phyloP scores from a whole-genome alignment of 2,888 invertebrate species.

The Ariolimax columbianus region DNA sequence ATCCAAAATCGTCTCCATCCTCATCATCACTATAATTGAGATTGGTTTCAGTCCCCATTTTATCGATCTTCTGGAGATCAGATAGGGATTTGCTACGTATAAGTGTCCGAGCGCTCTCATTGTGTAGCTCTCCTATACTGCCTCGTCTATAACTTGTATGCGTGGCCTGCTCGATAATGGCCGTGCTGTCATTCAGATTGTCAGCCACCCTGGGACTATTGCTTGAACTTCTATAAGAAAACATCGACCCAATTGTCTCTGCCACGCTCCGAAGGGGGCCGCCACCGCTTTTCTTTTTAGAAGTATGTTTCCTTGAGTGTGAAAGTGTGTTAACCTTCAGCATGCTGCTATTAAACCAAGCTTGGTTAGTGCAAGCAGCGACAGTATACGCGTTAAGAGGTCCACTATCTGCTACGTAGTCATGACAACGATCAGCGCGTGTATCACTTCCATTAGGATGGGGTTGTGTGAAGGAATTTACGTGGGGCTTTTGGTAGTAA shows the following conservation, averaged over 20 bases:
- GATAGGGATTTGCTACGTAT: conserved; percentile 67
- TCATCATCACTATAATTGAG: conserved; percentile 61
- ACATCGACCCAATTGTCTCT: conserved; percentile 26
- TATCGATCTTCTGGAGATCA: conserved; percentile 61
- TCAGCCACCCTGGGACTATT: not conserved
- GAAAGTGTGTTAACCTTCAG: not conserved
- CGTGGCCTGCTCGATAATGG: not conserved
- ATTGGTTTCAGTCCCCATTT: not conserved
- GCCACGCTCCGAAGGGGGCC: not conserved
- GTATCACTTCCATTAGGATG: not conserved
- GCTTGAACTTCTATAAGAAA: not conserved
- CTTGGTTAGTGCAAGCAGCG: not conserved
- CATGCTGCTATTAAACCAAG: conserved; percentile 16
- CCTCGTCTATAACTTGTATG: not conserved
- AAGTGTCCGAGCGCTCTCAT: not conserved
- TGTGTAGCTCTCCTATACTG: not conserved
- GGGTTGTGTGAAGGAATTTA: not conserved
- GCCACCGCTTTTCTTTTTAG: conserved; percentile 11
- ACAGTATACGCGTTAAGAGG: not conserved
- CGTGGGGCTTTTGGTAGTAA: not conserved
- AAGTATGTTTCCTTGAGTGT: not conserved
- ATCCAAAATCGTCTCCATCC: conserved; percentile 73
- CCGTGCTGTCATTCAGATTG: not conserved
- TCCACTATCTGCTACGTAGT: not conserved
- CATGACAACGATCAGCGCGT: too few relatives aligned